These are phyloP conservation scores for Dryoscopus gambensis DNA, from an alignment of 2,113 vertebrate genomes.

Conservation along the genomic window DNA sequence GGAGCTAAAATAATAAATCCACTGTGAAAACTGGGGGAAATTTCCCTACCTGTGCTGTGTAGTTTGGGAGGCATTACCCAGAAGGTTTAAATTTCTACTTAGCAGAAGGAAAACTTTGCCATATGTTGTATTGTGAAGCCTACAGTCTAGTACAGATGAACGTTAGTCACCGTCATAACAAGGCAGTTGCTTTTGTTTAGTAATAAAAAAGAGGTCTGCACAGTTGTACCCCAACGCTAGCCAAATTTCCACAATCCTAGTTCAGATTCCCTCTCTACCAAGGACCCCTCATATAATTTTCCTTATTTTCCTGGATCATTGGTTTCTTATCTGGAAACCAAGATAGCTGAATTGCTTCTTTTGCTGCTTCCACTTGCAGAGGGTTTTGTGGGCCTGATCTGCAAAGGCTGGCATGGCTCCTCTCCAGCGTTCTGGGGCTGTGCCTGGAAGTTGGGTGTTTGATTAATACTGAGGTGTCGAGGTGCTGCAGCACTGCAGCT, in stretches of 20 bases:
- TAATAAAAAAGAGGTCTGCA: neutral
- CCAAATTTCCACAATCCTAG: neutral
- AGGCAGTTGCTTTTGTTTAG: neutral
- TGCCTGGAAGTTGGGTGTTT: neutral
- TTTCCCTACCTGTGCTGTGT: neutral
- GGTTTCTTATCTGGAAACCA: neutral
- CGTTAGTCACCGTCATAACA: neutral
- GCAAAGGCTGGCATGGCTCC: neutral
- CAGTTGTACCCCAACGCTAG: neutral
- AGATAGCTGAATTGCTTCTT: neutral
- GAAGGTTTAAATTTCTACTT: neutral
- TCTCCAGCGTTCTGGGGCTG: rapidly evolving
- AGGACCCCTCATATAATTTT: neutral
- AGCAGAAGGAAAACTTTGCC: neutral
- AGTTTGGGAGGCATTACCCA: neutral
- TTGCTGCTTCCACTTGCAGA: neutral
- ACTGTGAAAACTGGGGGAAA: neutral
- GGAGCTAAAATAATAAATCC: neutral
- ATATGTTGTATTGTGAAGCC: neutral
- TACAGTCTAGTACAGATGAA: neutral
- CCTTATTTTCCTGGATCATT: neutral
- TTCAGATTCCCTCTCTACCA: neutral
- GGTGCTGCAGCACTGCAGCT: neutral
- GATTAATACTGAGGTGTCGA: rapidly evolving
- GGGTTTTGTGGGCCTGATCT: neutral